Conservation (phyloP, 2,888 invertebrate genomes). For the Thysanoteuthis rhombus region DNA sequence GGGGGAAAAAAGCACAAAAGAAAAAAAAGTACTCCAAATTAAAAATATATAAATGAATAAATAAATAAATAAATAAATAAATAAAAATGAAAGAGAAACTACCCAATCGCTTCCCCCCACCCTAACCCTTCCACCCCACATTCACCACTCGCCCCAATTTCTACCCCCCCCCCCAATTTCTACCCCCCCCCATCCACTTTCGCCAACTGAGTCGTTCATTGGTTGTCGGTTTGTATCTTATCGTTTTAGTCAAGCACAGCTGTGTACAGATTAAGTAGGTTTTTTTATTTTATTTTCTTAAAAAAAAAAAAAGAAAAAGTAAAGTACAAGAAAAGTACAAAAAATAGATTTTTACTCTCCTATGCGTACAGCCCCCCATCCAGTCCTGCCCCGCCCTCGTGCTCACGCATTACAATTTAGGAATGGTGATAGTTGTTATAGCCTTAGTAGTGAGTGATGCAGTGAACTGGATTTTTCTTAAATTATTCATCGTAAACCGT, state of each 20-base stretch:
- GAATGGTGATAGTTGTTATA: conserved; percentile 12
- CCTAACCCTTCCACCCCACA: background rate
- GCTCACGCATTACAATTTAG: background rate
- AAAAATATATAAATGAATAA: background rate
- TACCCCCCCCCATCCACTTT: background rate
- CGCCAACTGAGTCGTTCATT: background rate
- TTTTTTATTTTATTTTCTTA: background rate
- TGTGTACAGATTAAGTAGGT: conserved; percentile 12
- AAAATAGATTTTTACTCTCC: background rate
- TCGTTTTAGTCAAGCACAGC: background rate
- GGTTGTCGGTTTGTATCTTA: background rate
- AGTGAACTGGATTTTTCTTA: background rate
- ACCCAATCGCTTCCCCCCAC: background rate
- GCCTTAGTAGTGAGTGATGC: background rate
- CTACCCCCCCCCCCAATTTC: background rate
- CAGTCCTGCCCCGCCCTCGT: background rate
- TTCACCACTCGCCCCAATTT: background rate
- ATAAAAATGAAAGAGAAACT: background rate
- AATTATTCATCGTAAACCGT: background rate
- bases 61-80: background rate
- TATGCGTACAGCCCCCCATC: no score
- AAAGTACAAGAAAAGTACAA: no score
- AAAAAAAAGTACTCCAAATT: no score
- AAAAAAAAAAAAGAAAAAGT: background rate
- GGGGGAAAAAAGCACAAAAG: no score